These are phyloP conservation scores for Drymonia ruficornis DNA, from an alignment of 2,888 invertebrate genomes.

Conservation along the genomic window DNA sequence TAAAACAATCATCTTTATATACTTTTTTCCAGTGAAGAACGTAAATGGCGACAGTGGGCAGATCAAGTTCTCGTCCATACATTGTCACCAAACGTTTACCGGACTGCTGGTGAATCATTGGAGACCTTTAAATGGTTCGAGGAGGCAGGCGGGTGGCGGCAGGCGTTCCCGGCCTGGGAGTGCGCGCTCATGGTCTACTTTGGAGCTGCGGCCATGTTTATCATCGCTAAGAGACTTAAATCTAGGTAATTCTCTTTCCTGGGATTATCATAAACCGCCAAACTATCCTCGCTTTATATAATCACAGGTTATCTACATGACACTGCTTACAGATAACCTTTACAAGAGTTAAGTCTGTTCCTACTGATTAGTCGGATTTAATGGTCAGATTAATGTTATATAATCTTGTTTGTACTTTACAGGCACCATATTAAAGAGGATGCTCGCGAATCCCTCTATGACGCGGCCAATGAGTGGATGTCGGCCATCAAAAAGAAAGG, in stretches of 20 bases:
- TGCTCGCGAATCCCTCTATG: slow-evolving; percentile 95
- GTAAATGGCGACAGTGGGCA: slow-evolving; percentile 98
- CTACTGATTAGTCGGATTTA: background rate
- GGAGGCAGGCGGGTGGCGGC: slow-evolving; percentile 95
- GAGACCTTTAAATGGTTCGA: slow-evolving; percentile 98
- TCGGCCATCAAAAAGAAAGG: slow-evolving; percentile 88
- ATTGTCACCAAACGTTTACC: slow-evolving; percentile 98
- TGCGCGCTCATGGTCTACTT: slow-evolving; percentile 94
- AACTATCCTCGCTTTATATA: slow-evolving; percentile 7
- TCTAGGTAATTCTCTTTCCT: slow-evolving; percentile 84
- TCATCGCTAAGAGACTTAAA: slow-evolving; percentile 95
- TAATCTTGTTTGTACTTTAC: slow-evolving; percentile 12
- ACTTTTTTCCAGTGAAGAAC: slow-evolving; percentile 89
- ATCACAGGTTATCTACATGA: slow-evolving; percentile 1
- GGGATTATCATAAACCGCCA: background rate
- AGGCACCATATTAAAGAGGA: slow-evolving; percentile 94
- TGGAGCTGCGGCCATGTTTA: slow-evolving; percentile 97
- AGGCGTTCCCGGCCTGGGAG: slow-evolving; percentile 94
- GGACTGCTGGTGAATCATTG: slow-evolving; percentile 92
- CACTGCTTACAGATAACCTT: background rate
- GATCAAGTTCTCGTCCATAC: slow-evolving; percentile 96
- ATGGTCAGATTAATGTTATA: background rate
- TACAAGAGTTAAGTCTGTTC: background rate
- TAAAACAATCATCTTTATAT: background rate
- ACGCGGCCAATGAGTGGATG: slow-evolving; percentile 93